These are phyloP conservation scores for Chromoteleia sp. DNA, from an alignment of 2,888 invertebrate species.

Conservation along the genomic window DNA sequence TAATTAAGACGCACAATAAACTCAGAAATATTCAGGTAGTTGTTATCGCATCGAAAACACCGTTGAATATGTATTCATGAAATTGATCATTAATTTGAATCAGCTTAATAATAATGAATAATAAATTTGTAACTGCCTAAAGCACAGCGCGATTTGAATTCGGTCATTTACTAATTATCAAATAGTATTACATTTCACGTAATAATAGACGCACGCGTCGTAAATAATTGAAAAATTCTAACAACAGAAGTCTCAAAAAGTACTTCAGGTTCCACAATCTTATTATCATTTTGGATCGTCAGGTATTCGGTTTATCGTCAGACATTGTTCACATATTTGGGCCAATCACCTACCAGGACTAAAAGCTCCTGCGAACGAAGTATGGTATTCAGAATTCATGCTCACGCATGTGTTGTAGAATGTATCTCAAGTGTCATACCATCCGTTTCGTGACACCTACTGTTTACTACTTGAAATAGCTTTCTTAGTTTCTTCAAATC, in stretches of 20 bases:
- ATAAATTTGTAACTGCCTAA: conserved; percentile 18
- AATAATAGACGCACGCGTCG: no score
- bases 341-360: conserved; percentile 41
- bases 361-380: conserved; percentile 56
- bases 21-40: neutral
- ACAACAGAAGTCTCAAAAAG: neutral
- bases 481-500: conserved; percentile 21
- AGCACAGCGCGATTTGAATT: conserved; percentile 8
- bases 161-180: conserved; percentile 1
- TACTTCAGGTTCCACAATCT: conserved; percentile 11
- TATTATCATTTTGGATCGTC: conserved; percentile 28
- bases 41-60: conserved; percentile 2
- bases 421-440: conserved; percentile 54
- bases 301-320: conserved; percentile 37
- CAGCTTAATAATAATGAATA: conserved; percentile 27
- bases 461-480: conserved; percentile 48
- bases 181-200: neutral
- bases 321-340: conserved; percentile 64
- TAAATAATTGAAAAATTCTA: no score
- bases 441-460: conserved; percentile 54
- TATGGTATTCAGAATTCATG: conserved; percentile 51
- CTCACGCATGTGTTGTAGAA: conserved; percentile 51
- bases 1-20: neutral
- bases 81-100: conserved; percentile 13
- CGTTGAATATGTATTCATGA: conserved; percentile 23